Base-by-base conservation (phyloP, 2,797 vertebrate genomes). In the Ispidina lecontei region DNA sequence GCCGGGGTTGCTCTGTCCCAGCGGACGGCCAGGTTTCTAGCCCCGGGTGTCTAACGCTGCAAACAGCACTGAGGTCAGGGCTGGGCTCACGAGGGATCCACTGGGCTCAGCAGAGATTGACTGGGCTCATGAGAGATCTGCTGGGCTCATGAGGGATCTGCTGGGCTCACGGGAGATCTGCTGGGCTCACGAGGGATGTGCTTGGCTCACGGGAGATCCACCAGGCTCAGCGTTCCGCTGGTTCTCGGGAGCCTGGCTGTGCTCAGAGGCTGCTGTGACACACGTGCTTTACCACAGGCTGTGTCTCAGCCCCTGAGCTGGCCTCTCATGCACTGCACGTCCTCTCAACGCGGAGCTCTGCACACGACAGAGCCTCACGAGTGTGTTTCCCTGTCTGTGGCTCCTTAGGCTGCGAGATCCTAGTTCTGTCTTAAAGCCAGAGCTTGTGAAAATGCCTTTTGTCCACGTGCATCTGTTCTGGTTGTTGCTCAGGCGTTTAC, bases 201-300 rank as follows among this genome's bases (percentile, higher is more conserved):
- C 44, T 39, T 64, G 49, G 37, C 31, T 46, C 76, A 7, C 7
- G 1, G 4, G 26, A 7, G 23, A 6, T 21, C 16, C 46, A 1
- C 37, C 37, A 39, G 37, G 37, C 37, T 39, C 37, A 39, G 37
- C 14, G 6, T 39, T 39, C 37, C 37, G 14, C 37, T 14, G 37
- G 49, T 26, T 51, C 16, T 52, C 37, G 1, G 7, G 31, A 10
- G 22, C 4, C 7, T 8, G 19, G 9, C 35, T 5, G 25, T 44
- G 33, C 8, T 64, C 55, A 19, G 56, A 3, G 15, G 8, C 12
- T 10, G 21, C 58, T 1, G 0, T 23, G 5, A 16, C 1, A 7
- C 4, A 0, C 10, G 2, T 2, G 46, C 41, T 59, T 23, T 9
- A 9, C 29, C 9, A 6, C 54, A 2, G 11, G 49, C 4, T 72